These are phyloP conservation scores for Habropoda laboriosa DNA, from an alignment of 1,140 invertebrate genomes.

Conservation along the genomic window DNA sequence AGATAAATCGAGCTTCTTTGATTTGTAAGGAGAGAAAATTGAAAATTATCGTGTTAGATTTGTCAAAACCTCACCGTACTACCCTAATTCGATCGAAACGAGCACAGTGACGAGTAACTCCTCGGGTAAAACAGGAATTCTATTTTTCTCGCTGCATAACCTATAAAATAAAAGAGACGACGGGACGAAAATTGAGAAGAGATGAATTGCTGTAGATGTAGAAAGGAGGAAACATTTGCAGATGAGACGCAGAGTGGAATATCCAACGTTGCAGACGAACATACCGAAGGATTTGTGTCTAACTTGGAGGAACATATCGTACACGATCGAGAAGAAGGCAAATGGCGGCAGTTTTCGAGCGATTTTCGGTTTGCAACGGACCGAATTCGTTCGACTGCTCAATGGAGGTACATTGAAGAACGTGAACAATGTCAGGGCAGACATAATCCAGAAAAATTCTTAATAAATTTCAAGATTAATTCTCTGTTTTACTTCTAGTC, in stretches of 20 bases:
- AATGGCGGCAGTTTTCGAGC: constrained; percentile 48
- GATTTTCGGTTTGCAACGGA: constrained; percentile 51
- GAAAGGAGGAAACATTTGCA: not conserved
- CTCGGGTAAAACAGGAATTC: not conserved
- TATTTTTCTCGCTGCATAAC: too few relatives aligned
- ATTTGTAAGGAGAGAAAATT: too few relatives aligned
- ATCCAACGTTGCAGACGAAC: not conserved
- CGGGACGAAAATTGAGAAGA: not conserved
- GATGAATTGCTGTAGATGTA: not conserved
- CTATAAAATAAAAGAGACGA: too few relatives aligned
- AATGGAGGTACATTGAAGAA: constrained; percentile 59
- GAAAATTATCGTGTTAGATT: too few relatives aligned
- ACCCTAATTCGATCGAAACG: too few relatives aligned
- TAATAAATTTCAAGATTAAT: constrained; percentile 4
- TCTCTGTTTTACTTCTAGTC: constrained; percentile 68
- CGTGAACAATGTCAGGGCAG: not conserved
- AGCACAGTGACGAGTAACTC: too few relatives aligned
- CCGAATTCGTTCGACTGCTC: constrained; percentile 57
- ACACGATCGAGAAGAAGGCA: constrained; percentile 53
- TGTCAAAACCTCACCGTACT: too few relatives aligned
- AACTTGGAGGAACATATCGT: constrained; percentile 66
- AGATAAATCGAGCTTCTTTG: too few relatives aligned
- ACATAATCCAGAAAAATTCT: not conserved
- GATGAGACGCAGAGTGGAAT: not conserved
- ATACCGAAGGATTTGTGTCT: constrained; percentile 54